Base-by-base conservation (phyloP, 2,888 invertebrate species). In the Tachina grossa region DNA sequence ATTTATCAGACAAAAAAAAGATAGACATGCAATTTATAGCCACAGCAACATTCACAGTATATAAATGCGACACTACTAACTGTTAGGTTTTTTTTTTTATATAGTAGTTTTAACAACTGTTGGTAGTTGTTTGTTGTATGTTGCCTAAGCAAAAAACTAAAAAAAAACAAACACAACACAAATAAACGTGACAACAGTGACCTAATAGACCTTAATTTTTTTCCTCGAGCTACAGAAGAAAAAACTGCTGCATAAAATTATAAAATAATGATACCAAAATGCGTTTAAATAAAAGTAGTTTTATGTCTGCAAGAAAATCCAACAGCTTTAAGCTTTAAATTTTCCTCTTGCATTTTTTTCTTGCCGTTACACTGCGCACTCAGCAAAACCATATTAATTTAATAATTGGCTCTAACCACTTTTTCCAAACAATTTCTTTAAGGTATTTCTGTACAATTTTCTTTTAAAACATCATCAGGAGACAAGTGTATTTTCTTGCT, bases 131-230 rank as follows among this genome's bases (percentile, higher is more conserved):
- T 65, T 11, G 39, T 53, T 75, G 65, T 79, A 43, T 81, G 75
- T 76, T 72, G 74, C n/a, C 55, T 57, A 10, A 59, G 68, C 53
- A 47, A 41, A 57, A 41, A 69, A 59, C n/a, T 1, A 41, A 13
- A 13, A 41, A 47, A 63, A 22, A 43, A 49, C 47, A 22, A 19
- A 9, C 49, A 11, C 51, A 47, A 14, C 63, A 57, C 51, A 55
- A 80, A 80, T 59, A 85, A 85, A 85, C 85, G 85, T 85, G 85
- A 85, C 79, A 85, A 80, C 57, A 83, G 75, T 85, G 85, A 85
- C 85, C 85, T 72, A 85, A 85, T 83, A 72, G 85, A 85, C 85
- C 83, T 85, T 72, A 79, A 78, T 63, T 59, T 71, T 81, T 68
- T 55, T 57, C 57, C 45, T 43, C 39, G 5, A 13, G 19, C 45